Evolutionary conservation across 2,797 vertebrate species (phyloP), one percentile per base, ranked within the genome.

Genomic region (Paramormyrops hopkinsi): DNA sequence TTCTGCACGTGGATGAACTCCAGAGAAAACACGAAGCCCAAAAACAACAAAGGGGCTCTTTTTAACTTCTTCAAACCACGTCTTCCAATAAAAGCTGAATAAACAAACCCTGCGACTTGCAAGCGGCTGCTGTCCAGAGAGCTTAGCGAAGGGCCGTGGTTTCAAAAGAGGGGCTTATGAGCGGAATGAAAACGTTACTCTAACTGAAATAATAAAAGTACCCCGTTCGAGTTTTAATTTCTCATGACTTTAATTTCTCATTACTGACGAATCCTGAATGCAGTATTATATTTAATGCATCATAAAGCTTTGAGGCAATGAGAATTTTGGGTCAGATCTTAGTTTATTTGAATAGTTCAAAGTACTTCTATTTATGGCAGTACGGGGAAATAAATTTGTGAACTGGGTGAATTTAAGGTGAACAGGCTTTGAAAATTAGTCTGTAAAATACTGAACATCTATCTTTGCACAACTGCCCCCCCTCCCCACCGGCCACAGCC

Each of bases 1-100:
- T 94, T 90, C 90, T 37, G 92, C 91, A 89, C 92, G 92, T 95
- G 94, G 95, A 95, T 92, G 91, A 46, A 92, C 94, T 95, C 95
- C 94, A 95, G 95, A 95, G 94, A 96, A 95, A 96, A 96, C 95
- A 95, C 91, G 93, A 96, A 95, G 93, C 90, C 94, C 89, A 94
- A 95, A 95, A 97, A 97, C 94, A 97, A 95, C 95, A 97, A 95
- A 93, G 94, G 93, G 91, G 93, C 94, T 94, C 94, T 94, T 96
- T 96, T 97, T 95, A 96, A 96, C 94, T 95, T 96, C 94, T 94
- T 95, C 94, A 94, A 94, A 94, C 95, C 96, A 94, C 95, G 94
- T 97, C 95, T 96, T 94, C 94, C 95, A 95, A 96, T 95, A 95
- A 96, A 97, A 97, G 97, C 97, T 96, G 97, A 96, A 96, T 95